phyloP scores from a whole-genome alignment of 2,797 vertebrate species.

The Periparus ater region DNA sequence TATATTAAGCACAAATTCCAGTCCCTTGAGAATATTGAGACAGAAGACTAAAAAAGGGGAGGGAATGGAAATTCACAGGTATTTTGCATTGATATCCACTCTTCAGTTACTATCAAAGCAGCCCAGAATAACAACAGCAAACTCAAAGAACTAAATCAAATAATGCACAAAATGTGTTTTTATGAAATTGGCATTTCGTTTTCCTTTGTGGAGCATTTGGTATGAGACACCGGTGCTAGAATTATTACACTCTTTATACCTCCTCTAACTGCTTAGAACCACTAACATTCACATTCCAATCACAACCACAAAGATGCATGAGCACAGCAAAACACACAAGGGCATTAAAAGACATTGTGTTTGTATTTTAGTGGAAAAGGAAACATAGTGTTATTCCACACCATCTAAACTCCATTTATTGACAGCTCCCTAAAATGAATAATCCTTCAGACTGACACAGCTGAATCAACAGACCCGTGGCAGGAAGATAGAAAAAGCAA shows the following conservation, averaged over 20 bases:
- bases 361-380: conserved; percentile 43
- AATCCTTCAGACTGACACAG: conserved; percentile 27
- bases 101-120: background rate
- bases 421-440: conserved; percentile 40
- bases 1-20: background rate
- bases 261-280: background rate
- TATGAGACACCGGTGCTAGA: background rate
- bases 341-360: conserved; percentile 48
- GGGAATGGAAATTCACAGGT: background rate
- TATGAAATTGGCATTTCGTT: background rate
- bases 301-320: background rate
- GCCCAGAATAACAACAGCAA: background rate
- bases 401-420: conserved; percentile 17
- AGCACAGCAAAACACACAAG: conserved; percentile 34
- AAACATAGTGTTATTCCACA: conserved; percentile 33
- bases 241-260: background rate
- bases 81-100: background rate
- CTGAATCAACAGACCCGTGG: conserved; percentile 48
- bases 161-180: rapidly evolving
- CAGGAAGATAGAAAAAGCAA: background rate
- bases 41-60: background rate
- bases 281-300: conserved; percentile 35
- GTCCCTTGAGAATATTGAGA: background rate
- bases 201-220: background rate
- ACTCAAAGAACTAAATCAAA: background rate